A percentile compares a stretch with the other conserved stretches of the same genome.
Evolutionary conservation across 92 coral and sea anemone genomes (phyloP).

Genomic region (Meandrina meandrites): DNA sequence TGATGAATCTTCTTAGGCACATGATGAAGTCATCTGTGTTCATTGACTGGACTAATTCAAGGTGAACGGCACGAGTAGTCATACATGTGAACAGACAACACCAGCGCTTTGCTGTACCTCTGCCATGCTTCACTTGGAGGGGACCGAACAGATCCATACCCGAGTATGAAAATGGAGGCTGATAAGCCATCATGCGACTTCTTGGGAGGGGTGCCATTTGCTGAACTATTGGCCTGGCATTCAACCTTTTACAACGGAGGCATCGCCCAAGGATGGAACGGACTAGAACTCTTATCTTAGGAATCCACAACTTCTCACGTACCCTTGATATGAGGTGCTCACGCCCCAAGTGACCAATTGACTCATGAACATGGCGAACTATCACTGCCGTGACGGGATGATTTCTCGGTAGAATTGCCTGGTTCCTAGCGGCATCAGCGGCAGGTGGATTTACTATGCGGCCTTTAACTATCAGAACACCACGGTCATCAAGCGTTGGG

Average conservation of each 20-base stretch:
- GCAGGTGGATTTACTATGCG: constrained; percentile 38
- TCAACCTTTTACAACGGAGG: constrained; percentile 47
- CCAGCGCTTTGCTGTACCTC: constrained; percentile 61
- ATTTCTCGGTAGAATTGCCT: constrained; percentile 50
- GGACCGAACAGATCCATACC: constrained; percentile 60
- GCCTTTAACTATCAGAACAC: constrained; percentile 58
- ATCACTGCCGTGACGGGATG: constrained; percentile 47
- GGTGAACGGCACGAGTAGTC: constrained; percentile 48
- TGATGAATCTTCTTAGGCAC: no score
- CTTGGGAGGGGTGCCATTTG: constrained; percentile 64
- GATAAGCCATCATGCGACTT: constrained; percentile 55
- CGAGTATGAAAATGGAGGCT: constrained; percentile 59
- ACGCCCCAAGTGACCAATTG: constrained; percentile 63
- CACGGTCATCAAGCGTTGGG: constrained; percentile 47
- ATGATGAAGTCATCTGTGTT: no score
- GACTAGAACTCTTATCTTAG: constrained; percentile 35
- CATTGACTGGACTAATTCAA: constrained; percentile 47
- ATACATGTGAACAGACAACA: constrained; percentile 52
- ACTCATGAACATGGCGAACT: constrained; percentile 21
- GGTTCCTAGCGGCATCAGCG: constrained; percentile 47
- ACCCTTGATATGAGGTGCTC: constrained; percentile 58
- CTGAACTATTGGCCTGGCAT: constrained; percentile 50
- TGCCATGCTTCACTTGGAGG: constrained; percentile 51
- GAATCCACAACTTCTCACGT: constrained; percentile 62
- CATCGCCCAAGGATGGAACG: constrained; percentile 39